Percentiles rank a stretch among this genome's conserved stretches.
Conservation (phyloP, 2,113 vertebrate species). For the Mesitornis unicolor region DNA sequence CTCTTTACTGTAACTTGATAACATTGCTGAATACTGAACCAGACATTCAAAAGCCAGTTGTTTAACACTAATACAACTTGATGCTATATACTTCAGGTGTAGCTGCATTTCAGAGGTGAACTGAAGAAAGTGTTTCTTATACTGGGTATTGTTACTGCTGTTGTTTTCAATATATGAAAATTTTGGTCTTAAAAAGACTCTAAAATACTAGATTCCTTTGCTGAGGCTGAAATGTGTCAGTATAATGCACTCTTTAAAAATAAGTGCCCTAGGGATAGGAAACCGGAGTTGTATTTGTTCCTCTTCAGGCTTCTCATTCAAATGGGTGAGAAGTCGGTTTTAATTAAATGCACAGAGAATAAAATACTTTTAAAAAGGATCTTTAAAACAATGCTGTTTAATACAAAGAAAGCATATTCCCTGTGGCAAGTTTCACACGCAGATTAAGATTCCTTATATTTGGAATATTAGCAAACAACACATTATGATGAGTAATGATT, state of each 20-base stretch:
- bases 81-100: neutral
- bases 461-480: neutral
- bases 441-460: neutral
- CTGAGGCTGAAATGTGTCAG: neutral
- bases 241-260: neutral
- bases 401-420: neutral
- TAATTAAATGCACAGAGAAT: neutral
- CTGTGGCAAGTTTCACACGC: neutral
- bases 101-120: neutral
- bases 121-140: neutral
- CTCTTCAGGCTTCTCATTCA: neutral
- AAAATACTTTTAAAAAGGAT: neutral
- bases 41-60: neutral
- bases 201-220: neutral
- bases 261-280: neutral
- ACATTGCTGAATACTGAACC: neutral
- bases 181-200: neutral
- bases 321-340: neutral
- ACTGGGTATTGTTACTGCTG: fast-evolving
- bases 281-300: neutral
- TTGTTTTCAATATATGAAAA: neutral
- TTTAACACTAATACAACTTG: neutral
- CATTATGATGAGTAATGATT: neutral
- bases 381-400: neutral
- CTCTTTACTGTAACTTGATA: neutral